A percentile compares a stretch with the other conserved stretches of the same genome.
phyloP scores from a whole-genome alignment of 2,113 vertebrate genomes.

The Dicerorhinus sumatrensis region DNA sequence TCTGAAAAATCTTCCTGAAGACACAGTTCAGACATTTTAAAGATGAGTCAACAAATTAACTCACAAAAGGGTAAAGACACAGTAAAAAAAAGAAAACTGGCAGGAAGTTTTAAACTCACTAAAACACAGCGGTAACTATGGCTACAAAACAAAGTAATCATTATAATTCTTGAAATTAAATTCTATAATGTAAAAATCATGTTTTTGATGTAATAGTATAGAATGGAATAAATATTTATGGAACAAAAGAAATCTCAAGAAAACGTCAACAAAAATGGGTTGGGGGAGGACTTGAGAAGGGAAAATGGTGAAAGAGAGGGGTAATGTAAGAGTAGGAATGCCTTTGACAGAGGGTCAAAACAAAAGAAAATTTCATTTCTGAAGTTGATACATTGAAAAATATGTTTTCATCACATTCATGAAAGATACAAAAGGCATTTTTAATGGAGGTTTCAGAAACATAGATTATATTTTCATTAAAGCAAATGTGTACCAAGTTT shows the following conservation, averaged over 20 bases:
- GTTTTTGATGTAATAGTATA: background rate
- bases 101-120: background rate
- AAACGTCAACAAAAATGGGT: background rate
- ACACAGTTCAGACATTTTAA: background rate
- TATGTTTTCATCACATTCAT: background rate
- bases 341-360: background rate
- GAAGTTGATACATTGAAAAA: background rate
- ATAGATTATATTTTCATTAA: background rate
- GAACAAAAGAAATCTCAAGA: background rate
- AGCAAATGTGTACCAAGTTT: background rate
- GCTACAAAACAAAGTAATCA: background rate
- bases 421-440: background rate
- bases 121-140: background rate
- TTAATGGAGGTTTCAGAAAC: background rate
- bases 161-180: background rate
- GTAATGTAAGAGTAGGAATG: background rate
- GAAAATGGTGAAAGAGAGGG: background rate
- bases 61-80: background rate
- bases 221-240: background rate
- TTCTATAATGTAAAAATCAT: background rate
- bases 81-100: background rate
- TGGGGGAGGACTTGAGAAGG: background rate
- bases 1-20: conserved; percentile 15
- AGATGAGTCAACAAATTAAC: conserved; percentile 10
- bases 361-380: conserved; percentile 1